These are phyloP conservation scores for Apantesis nais DNA, from an alignment of 2,888 invertebrate genomes.

Conservation along the genomic window DNA sequence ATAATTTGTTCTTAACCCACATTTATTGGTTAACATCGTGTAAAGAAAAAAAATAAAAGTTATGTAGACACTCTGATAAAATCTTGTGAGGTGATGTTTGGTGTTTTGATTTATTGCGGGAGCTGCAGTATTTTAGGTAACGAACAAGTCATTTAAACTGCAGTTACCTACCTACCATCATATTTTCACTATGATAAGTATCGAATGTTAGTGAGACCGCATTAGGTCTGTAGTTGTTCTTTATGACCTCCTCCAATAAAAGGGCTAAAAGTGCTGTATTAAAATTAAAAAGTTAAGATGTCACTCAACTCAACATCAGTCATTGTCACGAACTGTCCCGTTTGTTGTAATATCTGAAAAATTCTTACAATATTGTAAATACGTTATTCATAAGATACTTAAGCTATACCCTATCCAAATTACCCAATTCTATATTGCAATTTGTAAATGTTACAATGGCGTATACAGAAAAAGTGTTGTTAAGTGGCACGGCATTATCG, in stretches of 20 bases:
- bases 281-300: neutral
- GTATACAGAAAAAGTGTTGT: slow-evolving; percentile 81
- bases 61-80: too few relatives aligned
- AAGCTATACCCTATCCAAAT: neutral
- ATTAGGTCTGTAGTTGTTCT: too few relatives aligned
- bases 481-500: slow-evolving; percentile 88
- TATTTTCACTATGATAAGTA: too few relatives aligned
- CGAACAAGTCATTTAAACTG: too few relatives aligned
- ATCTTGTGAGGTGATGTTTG: too few relatives aligned
- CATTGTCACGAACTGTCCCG: slow-evolving; percentile 14
- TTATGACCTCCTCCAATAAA: neutral
- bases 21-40: too few relatives aligned
- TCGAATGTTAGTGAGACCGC: too few relatives aligned
- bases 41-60: too few relatives aligned
- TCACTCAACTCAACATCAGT: neutral
- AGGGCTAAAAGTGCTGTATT: neutral
- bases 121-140: too few relatives aligned
- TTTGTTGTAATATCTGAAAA: slow-evolving; percentile 1
- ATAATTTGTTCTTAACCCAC: too few relatives aligned
- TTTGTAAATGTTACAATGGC: slow-evolving; percentile 59
- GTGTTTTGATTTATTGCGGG: too few relatives aligned
- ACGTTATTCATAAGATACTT: slow-evolving; percentile 6
- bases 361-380: slow-evolving; percentile 30
- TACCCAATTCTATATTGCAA: slow-evolving; percentile 1
- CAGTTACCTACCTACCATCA: too few relatives aligned